Conservation (phyloP, 2,888 invertebrate genomes). For the Sarcophaga variegata region DNA sequence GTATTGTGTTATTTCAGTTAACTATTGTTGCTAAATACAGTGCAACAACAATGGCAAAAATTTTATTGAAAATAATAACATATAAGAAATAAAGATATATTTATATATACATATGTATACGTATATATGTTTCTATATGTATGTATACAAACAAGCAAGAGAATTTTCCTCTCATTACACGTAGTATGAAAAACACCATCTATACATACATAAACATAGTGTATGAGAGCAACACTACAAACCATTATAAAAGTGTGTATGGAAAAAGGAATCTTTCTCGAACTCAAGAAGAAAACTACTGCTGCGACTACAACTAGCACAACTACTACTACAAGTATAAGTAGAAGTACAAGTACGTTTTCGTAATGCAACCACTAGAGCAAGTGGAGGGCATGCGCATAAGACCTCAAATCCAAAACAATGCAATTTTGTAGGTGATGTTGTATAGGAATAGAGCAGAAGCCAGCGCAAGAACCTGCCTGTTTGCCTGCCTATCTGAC, state of each 20-base stretch:
- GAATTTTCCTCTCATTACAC: conserved; percentile 8
- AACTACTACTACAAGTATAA: neutral
- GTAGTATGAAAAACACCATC: too few relatives aligned
- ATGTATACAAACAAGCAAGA: neutral
- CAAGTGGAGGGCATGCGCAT: conserved; percentile 73
- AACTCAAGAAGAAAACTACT: too few relatives aligned
- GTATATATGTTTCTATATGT: neutral
- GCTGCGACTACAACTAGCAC: neutral
- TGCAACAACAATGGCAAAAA: conserved; percentile 20
- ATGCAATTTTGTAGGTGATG: conserved; percentile 69
- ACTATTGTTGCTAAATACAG: neutral
- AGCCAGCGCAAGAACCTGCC: too few relatives aligned
- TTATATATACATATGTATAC: neutral
- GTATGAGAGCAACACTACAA: too few relatives aligned
- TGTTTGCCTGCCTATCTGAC: too few relatives aligned
- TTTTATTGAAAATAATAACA: neutral
- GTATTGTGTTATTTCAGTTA: neutral
- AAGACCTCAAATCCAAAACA: conserved; percentile 46
- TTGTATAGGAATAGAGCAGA: neutral
- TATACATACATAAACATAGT: neutral
- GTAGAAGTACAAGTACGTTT: neutral
- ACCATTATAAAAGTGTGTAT: neutral
- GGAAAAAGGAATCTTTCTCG: too few relatives aligned
- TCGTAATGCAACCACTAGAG: conserved; percentile 63
- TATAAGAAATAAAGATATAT: conserved; percentile 34